Percentiles rank a stretch among this genome's conserved stretches.
Conservation (phyloP, 2,113 vertebrate genomes). For the Anas platyrhynchos region DNA sequence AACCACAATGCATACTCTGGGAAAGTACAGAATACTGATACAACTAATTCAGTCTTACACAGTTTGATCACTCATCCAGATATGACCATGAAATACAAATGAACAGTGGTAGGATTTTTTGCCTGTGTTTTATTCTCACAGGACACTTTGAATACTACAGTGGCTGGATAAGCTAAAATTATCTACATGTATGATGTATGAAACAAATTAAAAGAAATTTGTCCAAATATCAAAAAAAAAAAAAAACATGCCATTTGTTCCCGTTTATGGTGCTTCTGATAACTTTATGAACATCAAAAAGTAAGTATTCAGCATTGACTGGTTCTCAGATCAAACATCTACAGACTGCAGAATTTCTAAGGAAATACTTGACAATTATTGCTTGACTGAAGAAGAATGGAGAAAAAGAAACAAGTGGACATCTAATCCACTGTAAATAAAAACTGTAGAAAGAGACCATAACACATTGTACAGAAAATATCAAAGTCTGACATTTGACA, state of each 20-base stretch:
- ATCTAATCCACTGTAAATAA: neutral
- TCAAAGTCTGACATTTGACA: neutral
- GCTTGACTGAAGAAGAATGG: neutral
- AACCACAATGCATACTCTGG: neutral
- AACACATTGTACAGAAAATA: neutral
- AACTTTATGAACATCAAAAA: neutral
- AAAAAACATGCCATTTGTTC: neutral
- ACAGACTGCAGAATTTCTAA: neutral
- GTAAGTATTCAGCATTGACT: neutral
- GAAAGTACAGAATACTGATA: neutral
- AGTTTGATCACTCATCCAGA: neutral
- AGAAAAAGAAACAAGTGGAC: neutral
- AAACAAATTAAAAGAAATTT: neutral
- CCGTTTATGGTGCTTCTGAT: neutral
- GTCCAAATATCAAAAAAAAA: neutral
- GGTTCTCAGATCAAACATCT: neutral
- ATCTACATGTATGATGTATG: neutral
- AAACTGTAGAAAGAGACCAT: neutral
- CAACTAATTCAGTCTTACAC: neutral
- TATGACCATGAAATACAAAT: neutral
- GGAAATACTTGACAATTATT: neutral
- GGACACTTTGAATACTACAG: neutral
- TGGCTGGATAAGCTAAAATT: neutral
- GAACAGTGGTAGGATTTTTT: neutral
- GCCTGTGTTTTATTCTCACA: neutral